Evolutionary conservation across 2,113 vertebrate species (phyloP), one percentile per base, ranked within the genome.

Genomic region (Pomatostomus ruficeps): DNA sequence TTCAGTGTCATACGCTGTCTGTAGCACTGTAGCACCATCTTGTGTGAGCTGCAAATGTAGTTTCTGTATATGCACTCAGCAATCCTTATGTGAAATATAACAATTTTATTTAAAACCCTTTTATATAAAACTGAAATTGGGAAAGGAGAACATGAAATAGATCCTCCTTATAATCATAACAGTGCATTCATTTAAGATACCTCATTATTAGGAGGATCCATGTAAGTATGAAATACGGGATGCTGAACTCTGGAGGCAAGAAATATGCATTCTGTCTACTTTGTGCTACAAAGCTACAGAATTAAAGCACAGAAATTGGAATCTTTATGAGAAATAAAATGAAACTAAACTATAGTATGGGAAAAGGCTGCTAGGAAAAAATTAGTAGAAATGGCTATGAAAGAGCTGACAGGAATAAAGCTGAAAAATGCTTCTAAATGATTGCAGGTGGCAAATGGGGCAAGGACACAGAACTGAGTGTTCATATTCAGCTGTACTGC

Each of bases 21-120:
- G 68, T 75, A 94, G 95, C 87, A 79, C 95, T 93, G 91, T 61
- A 95, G 97, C 97, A 95, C 96, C 95, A 95, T 97, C 97, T 97
- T 95, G 97, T 97, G 96, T 96, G 94, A 95, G 90, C 82, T 91
- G 49, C 49, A 93, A 63, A 77, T 43, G 84, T 91, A 12, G 7
- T 93, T 94, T 88, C 72, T 68, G 2, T 73, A 15, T 43, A 52
- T 29, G 61, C 28, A 67, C 73, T 93, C 43, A 73, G 28, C 5
- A 21, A 12, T 52, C 75, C 67, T 85, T n/a, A 24, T 10, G 4
- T 68, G 66, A 43, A 55, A 49, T 85, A 1, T 28, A 65, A 62
- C 16, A 57, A 29, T 80, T 89, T 55, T 33, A 19, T 67, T 76
- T 76, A 59, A 95, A 95, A 63, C 5, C 1, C 3, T 79, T 65